phyloP scores from a whole-genome alignment of 2,797 vertebrate species.

The Leptodactylus fallax region DNA sequence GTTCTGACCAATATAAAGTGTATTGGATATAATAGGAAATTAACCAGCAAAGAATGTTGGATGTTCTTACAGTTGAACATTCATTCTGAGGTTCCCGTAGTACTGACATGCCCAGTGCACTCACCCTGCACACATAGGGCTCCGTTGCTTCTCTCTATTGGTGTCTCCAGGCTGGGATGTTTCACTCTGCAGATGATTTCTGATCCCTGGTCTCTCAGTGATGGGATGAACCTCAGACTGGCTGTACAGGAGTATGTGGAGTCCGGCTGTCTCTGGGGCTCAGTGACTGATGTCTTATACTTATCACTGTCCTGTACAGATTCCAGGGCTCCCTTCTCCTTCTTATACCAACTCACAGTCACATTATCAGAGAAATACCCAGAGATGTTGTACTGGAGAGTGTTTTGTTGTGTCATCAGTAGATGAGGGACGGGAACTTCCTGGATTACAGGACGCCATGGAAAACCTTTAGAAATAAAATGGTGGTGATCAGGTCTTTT shows the following conservation, averaged over 20 bases:
- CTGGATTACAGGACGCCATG: conserved; percentile 13
- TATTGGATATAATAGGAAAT: too few relatives aligned
- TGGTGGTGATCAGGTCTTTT: not conserved
- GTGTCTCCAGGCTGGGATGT: not conserved
- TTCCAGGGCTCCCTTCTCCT: not conserved
- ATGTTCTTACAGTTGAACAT: too few relatives aligned
- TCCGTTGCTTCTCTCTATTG: conserved; percentile 21
- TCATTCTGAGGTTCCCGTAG: too few relatives aligned
- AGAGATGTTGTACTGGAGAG: conserved; percentile 3
- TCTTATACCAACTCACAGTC: conserved; percentile 22
- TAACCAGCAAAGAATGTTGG: too few relatives aligned
- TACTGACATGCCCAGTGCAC: not conserved
- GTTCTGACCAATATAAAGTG: too few relatives aligned
- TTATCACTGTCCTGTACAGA: not conserved
- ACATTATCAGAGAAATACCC: conserved; percentile 14
- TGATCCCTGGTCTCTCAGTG: not conserved
- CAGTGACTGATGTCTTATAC: conserved; percentile 10
- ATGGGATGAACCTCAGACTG: conserved; percentile 13
- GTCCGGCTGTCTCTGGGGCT: conserved; percentile 22
- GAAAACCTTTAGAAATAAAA: not conserved
- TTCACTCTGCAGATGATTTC: conserved; percentile 34
- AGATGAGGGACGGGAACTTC: conserved; percentile 17
- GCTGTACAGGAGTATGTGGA: conserved; percentile 33
- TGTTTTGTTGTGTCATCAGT: not conserved
- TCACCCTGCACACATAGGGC: conserved; percentile 6